A percentile compares a stretch with the other conserved stretches of the same genome.
Conservation (phyloP, 1,140 invertebrate genomes). For the Phymorhynchus buccinoides region DNA sequence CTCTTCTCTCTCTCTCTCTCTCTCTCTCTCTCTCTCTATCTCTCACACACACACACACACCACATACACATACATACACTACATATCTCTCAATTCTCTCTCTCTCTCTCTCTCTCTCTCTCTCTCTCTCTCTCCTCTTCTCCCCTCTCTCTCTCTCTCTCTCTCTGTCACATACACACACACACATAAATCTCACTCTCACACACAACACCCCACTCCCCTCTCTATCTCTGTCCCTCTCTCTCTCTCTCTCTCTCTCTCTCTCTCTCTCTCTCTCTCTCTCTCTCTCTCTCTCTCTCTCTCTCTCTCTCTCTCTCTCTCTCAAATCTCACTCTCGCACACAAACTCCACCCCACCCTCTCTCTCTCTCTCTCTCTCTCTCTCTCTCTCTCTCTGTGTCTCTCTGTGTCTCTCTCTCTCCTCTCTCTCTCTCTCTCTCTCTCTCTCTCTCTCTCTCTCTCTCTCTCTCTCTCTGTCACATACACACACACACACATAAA, state of each 20-base stretch:
- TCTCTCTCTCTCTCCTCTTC: background rate
- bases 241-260: background rate
- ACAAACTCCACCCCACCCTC: background rate
- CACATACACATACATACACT: too few species aligned
- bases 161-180: too few species aligned
- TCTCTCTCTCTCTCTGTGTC: background rate
- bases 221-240: background rate
- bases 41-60: too few species aligned
- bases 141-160: too few species aligned
- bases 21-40: background rate
- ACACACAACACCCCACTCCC: too few species aligned
- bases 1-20: background rate
- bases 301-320: too few species aligned
- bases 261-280: background rate
- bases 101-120: background rate
- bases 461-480: background rate
- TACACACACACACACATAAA: too few species aligned
- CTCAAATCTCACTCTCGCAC: background rate
- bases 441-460: background rate
- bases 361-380: background rate
- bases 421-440: background rate
- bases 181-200: background rate
- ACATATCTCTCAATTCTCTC: too few species aligned
- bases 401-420: background rate
- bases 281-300: slow-evolving; percentile 22